Evolutionary conservation across 2,113 vertebrate species (phyloP).

Genomic region (Ranitomeya variabilis): DNA sequence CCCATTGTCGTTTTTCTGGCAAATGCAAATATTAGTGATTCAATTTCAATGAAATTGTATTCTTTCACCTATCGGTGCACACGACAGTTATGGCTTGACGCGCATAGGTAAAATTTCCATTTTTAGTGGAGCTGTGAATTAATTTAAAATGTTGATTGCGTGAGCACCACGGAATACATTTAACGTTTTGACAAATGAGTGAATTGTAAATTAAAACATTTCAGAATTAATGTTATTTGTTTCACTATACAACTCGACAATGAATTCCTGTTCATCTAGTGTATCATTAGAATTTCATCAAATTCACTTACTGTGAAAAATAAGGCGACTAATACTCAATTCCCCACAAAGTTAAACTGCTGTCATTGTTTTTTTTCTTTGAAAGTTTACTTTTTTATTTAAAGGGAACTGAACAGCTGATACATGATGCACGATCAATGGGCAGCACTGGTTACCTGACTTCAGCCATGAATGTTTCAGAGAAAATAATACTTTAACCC

Average conservation of each 20-base stretch:
- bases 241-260: background rate
- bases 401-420: too few species aligned
- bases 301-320: conserved; percentile 7
- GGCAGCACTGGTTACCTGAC: too few species aligned
- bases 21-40: background rate
- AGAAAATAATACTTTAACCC: too few species aligned
- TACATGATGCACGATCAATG: too few species aligned
- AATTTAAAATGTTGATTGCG: background rate
- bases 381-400: too few species aligned
- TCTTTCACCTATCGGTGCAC: background rate
- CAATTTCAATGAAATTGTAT: background rate
- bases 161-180: background rate
- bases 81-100: background rate
- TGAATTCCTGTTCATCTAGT: conserved; percentile 19
- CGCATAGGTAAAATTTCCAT: conserved; percentile 8
- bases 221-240: conserved; percentile 16
- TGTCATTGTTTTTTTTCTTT: background rate
- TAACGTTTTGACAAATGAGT: background rate
- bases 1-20: background rate
- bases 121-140: background rate
- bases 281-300: conserved; percentile 26
- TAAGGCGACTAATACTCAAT: background rate
- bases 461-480: too few species aligned
- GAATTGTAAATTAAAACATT: conserved; percentile 22
- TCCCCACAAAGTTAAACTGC: background rate